A percentile compares a stretch with the other conserved stretches of the same genome.
Conservation (phyloP, 1,140 invertebrate genomes). For the Halesus radiatus region DNA sequence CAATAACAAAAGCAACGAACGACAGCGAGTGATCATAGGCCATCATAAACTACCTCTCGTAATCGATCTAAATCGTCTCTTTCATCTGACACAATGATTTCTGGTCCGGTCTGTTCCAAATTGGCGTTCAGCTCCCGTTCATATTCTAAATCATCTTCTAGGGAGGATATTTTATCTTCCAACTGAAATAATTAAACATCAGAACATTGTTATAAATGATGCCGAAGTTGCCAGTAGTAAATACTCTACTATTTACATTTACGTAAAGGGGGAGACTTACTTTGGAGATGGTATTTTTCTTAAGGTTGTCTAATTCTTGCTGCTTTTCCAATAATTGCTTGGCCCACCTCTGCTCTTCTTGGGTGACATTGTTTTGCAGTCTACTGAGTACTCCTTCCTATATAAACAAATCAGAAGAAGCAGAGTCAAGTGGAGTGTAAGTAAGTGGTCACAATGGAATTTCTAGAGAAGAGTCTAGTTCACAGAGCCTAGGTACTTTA, state of each 20-base stretch:
- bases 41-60: conserved; percentile 38
- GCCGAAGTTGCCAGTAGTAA: not conserved
- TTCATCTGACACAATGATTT: not conserved
- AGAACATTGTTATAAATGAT: no score
- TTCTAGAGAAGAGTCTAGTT: no score
- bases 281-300: conserved; percentile 63
- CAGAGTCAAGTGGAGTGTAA: no score
- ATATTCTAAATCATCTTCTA: conserved; percentile 39
- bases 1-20: no score
- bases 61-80: conserved; percentile 50
- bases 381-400: conserved; percentile 79
- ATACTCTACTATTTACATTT: not conserved
- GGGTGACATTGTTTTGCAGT: conserved; percentile 78
- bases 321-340: conserved; percentile 74
- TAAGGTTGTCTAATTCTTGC: conserved; percentile 73
- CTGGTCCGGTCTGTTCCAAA: conserved; percentile 3
- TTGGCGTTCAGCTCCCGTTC: conserved; percentile 29
- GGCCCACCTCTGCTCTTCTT: conserved; percentile 80
- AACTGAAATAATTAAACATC: conserved; percentile 45
- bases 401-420: conserved; percentile 47
- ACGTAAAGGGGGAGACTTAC: conserved; percentile 55
- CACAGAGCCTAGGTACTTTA: no score
- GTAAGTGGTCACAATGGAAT: no score
- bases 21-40: no score
- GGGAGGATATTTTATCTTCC: conserved; percentile 45